Evolutionary conservation across 2,888 invertebrate species (phyloP).

Genomic region (Troides helena): DNA sequence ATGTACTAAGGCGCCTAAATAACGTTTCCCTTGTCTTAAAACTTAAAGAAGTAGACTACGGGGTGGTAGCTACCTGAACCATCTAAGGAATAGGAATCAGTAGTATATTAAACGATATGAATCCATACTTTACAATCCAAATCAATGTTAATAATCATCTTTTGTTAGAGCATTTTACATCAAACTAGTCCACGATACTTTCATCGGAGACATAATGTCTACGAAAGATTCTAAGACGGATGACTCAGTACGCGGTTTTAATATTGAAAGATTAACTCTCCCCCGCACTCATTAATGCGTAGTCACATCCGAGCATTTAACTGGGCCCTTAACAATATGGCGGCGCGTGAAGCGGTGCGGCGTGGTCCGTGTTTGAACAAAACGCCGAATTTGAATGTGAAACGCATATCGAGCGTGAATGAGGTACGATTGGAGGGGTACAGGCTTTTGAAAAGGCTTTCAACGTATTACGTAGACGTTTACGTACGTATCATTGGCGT

Average conservation of each 20-base stretch:
- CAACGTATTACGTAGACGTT: constrained; percentile 6
- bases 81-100: too few species aligned
- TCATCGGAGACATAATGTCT: neutral
- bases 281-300: constrained; percentile 64
- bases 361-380: constrained; percentile 37
- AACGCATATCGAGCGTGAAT: constrained; percentile 23
- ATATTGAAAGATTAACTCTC: constrained; percentile 54
- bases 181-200: too few species aligned
- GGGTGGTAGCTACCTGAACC: too few species aligned
- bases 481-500: too few species aligned
- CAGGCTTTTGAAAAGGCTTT: constrained; percentile 12
- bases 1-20: too few species aligned
- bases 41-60: too few species aligned
- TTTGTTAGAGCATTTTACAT: too few species aligned
- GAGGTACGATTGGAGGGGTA: constrained; percentile 14
- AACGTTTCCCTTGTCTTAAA: too few species aligned
- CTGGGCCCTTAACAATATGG: constrained; percentile 38
- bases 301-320: constrained; percentile 59
- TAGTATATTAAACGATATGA: too few species aligned
- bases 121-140: too few species aligned
- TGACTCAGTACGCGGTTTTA: constrained; percentile 37
- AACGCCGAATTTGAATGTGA: constrained; percentile 26
- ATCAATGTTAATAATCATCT: too few species aligned
- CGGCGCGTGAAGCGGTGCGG: constrained; percentile 33
- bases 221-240: neutral